These are phyloP conservation scores for Folsomia candida DNA, from an alignment of 2,888 invertebrate genomes.

Conservation along the genomic window DNA sequence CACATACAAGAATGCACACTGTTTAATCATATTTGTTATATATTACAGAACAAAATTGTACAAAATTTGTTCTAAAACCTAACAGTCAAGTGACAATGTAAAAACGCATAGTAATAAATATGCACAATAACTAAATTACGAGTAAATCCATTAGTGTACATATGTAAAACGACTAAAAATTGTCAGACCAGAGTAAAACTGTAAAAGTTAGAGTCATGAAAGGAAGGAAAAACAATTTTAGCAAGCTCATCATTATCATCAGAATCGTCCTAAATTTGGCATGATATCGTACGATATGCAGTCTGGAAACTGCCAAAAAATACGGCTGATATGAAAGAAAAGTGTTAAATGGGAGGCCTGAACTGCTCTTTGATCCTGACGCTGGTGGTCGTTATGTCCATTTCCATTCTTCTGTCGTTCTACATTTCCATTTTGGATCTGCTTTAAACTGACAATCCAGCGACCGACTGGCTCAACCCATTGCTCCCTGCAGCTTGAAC, in stretches of 20 bases:
- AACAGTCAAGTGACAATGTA: neutral
- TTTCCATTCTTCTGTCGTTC: conserved; percentile 3
- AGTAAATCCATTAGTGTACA: neutral
- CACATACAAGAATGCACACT: neutral
- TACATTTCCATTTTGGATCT: conserved; percentile 8
- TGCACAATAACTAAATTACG: neutral
- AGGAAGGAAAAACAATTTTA: neutral
- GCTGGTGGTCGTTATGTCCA: conserved; percentile 3
- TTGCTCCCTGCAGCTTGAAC: neutral
- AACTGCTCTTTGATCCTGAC: conserved; percentile 5
- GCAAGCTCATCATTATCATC: conserved; percentile 3
- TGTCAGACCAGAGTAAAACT: neutral
- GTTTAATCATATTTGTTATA: neutral
- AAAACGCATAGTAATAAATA: neutral
- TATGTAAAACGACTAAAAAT: neutral
- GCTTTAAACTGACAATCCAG: neutral
- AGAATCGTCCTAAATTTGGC: too few species aligned
- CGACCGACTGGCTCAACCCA: conserved; percentile 2
- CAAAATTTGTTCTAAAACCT: neutral
- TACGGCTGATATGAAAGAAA: neutral
- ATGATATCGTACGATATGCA: conserved; percentile 1
- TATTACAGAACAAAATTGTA: neutral
- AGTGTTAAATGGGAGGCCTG: neutral
- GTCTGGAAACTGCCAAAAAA: neutral
- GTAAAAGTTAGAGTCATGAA: neutral